A percentile compares a stretch with the other conserved stretches of the same genome.
These are phyloP conservation scores for Pseudotriccus pelzelni DNA, from an alignment of 2,797 vertebrate species.

Conservation along the genomic window DNA sequence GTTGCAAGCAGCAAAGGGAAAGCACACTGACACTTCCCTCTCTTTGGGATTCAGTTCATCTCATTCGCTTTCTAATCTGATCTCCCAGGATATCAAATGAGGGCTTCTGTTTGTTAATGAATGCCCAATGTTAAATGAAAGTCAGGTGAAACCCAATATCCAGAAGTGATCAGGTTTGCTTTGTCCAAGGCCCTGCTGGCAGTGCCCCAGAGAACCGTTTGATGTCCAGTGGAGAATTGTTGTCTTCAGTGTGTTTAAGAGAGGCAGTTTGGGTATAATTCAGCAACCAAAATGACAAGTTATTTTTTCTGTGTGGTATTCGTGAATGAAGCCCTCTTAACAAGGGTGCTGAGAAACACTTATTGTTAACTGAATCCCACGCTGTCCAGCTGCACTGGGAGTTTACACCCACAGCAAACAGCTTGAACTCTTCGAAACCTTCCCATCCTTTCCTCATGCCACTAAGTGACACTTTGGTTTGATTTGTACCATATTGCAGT, in stretches of 20 bases:
- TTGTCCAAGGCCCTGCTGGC: not conserved
- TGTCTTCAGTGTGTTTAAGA: not conserved
- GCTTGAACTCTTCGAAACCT: not conserved
- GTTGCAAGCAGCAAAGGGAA: not conserved
- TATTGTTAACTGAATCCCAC: conserved; percentile 6
- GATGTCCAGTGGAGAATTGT: not conserved
- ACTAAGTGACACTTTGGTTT: conserved; percentile 46
- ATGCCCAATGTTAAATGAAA: not conserved
- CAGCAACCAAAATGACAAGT: not conserved
- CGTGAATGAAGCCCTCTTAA: not conserved
- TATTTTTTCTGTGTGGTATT: not conserved
- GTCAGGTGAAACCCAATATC: not conserved
- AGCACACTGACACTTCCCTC: not conserved
- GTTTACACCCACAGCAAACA: conserved; percentile 27
- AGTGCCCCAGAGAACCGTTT: not conserved
- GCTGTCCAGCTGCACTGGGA: not conserved
- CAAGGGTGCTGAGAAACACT: not conserved
- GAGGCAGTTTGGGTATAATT: not conserved
- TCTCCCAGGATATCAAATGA: not conserved
- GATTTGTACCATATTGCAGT: not conserved
- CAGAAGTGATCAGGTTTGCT: not conserved
- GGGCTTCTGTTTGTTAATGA: not conserved
- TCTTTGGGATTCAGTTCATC: not conserved
- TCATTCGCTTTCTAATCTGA: not conserved
- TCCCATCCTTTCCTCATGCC: conserved; percentile 4